Percentiles rank a stretch among this genome's conserved stretches.
Conservation (phyloP, 2,888 invertebrate genomes). For the Drosophila falleni region DNA sequence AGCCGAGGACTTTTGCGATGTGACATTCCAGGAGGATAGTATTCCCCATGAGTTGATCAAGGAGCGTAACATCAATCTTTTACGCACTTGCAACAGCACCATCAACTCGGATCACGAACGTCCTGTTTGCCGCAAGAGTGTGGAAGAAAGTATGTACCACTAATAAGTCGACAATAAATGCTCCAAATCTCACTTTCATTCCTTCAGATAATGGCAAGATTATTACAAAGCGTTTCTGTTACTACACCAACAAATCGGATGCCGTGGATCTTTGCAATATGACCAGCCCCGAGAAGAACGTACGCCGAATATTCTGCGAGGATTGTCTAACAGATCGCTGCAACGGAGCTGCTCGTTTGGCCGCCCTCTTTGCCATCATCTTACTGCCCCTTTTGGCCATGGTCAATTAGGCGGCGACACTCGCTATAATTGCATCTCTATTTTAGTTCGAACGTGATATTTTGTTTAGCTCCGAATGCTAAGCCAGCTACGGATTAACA, state of each 20-base stretch:
- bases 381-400: constrained; percentile 62
- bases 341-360: constrained; percentile 68
- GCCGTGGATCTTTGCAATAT: constrained; percentile 78
- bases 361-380: constrained; percentile 51
- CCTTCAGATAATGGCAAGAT: constrained; percentile 76
- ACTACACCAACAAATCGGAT: constrained; percentile 84
- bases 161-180: neutral
- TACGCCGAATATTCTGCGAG: constrained; percentile 79
- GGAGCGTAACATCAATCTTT: constrained; percentile 79
- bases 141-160: constrained; percentile 78
- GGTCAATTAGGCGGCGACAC: constrained; percentile 47
- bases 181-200: neutral
- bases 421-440: constrained; percentile 28
- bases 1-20: constrained; percentile 82
- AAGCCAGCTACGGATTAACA: constrained; percentile 61
- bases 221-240: constrained; percentile 83
- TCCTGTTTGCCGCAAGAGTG: constrained; percentile 84
- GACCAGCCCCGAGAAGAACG: constrained; percentile 78
- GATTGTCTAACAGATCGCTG: constrained; percentile 82
- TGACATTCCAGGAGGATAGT: constrained; percentile 79
- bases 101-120: constrained; percentile 83
- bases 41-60: constrained; percentile 76
- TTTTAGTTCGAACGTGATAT: constrained; percentile 79
- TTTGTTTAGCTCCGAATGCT: constrained; percentile 62
- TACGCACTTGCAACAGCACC: constrained; percentile 79